These are phyloP conservation scores for Bursaphelenchus mucronatus DNA, from an alignment of 1,140 invertebrate species.

Conservation along the genomic window DNA sequence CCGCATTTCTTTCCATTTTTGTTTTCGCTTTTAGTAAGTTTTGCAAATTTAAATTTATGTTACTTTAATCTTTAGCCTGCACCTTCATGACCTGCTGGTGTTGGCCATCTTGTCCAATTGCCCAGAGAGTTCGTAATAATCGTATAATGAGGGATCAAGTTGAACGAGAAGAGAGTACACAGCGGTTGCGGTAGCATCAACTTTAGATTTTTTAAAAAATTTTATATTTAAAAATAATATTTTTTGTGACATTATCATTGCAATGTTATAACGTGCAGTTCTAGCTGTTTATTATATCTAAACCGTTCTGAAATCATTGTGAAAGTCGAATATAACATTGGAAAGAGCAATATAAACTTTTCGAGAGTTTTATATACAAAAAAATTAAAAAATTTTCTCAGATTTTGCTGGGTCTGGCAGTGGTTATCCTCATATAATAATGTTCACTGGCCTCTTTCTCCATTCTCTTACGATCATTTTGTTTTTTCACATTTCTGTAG, in stretches of 20 bases:
- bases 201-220: too few species aligned
- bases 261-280: too few species aligned
- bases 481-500: constrained; percentile 23
- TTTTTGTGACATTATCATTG: too few species aligned
- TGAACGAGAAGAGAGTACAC: too few species aligned
- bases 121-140: constrained; percentile 18
- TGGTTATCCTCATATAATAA: constrained; percentile 3
- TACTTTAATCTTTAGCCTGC: constrained; percentile 23
- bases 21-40: constrained; percentile 19
- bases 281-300: too few species aligned
- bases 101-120: constrained; percentile 26
- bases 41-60: constrained; percentile 15
- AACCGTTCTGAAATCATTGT: too few species aligned
- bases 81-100: constrained; percentile 29
- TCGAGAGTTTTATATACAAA: constrained; percentile 1
- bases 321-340: too few species aligned
- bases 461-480: constrained; percentile 22
- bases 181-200: too few species aligned
- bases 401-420: background rate
- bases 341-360: too few species aligned
- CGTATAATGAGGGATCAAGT: background rate
- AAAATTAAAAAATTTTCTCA: constrained; percentile 4
- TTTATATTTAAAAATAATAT: too few species aligned
- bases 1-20: constrained; percentile 8
- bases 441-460: constrained; percentile 18